These are phyloP conservation scores for Lasius fuliginosus DNA, from an alignment of 2,888 invertebrate genomes.

Conservation along the genomic window DNA sequence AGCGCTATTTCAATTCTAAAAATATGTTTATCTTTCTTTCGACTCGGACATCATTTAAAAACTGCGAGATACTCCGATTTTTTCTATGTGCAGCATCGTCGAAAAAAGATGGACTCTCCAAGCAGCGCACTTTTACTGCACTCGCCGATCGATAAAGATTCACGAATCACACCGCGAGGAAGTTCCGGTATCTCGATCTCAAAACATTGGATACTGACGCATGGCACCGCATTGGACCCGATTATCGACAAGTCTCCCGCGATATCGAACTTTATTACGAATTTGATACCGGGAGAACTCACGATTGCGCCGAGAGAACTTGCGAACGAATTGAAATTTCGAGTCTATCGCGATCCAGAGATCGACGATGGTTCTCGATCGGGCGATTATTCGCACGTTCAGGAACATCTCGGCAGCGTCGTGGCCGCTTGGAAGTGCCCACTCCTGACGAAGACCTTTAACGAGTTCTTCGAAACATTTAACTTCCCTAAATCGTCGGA, in stretches of 20 bases:
- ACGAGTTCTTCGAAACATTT: constrained; percentile 87
- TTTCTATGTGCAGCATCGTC: constrained; percentile 4
- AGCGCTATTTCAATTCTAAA: background rate
- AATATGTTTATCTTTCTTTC: background rate
- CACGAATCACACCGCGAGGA: constrained; percentile 82
- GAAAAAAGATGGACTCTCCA: constrained; percentile 83
- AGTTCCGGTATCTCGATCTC: constrained; percentile 87
- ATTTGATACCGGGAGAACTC: constrained; percentile 67
- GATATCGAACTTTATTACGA: constrained; percentile 61
- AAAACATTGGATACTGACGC: constrained; percentile 87
- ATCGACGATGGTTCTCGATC: background rate
- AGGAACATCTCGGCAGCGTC: constrained; percentile 79
- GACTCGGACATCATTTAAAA: background rate
- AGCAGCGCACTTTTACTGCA: constrained; percentile 88
- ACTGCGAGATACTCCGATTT: background rate
- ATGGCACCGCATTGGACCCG: constrained; percentile 87
- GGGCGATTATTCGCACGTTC: background rate
- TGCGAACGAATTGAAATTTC: constrained; percentile 62
- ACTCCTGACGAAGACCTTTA: constrained; percentile 87
- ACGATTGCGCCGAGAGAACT: constrained; percentile 57
- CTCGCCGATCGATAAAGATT: constrained; percentile 84
- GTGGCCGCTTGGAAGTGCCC: constrained; percentile 88
- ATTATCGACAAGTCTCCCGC: constrained; percentile 78
- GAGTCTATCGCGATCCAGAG: constrained; percentile 54
- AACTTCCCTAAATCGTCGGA: constrained; percentile 87